phyloP scores from a whole-genome alignment of 2,888 invertebrate genomes.

The Ormyrus thymus region DNA sequence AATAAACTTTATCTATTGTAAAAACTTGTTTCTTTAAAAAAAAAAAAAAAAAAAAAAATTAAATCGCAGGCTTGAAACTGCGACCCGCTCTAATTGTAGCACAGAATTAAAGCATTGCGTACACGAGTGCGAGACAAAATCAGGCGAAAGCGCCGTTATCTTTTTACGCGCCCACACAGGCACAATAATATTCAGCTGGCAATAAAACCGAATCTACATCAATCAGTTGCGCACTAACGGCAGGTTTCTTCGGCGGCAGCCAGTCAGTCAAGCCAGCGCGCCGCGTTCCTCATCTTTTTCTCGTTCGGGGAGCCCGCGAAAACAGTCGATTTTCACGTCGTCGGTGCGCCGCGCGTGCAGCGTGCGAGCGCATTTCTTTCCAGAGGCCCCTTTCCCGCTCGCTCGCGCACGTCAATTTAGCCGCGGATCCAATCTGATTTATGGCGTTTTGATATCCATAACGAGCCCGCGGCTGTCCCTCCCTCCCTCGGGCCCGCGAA shows the following conservation, averaged over 20 bases:
- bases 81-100: too few species aligned
- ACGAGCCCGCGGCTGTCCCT: conserved; percentile 16
- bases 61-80: too few species aligned
- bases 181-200: conserved; percentile 12
- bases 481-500: neutral
- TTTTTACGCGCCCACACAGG: conserved; percentile 1
- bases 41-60: too few species aligned
- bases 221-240: conserved; percentile 33
- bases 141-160: conserved; percentile 11
- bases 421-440: conserved; percentile 49
- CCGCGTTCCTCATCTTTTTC: neutral
- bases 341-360: too few species aligned
- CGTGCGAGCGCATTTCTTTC: neutral
- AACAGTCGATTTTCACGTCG: too few species aligned
- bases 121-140: too few species aligned
- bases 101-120: too few species aligned
- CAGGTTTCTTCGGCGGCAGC: conserved; percentile 14
- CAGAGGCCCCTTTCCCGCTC: neutral
- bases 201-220: conserved; percentile 43
- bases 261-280: neutral
- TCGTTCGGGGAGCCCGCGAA: neutral
- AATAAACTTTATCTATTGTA: too few species aligned
- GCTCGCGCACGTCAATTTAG: conserved; percentile 38
- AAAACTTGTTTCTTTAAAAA: too few species aligned
- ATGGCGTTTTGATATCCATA: conserved; percentile 40